Percentiles rank a stretch among this genome's conserved stretches.
Conservation (phyloP, 2,797 vertebrate genomes). For the Orientallactaga sibirica region DNA sequence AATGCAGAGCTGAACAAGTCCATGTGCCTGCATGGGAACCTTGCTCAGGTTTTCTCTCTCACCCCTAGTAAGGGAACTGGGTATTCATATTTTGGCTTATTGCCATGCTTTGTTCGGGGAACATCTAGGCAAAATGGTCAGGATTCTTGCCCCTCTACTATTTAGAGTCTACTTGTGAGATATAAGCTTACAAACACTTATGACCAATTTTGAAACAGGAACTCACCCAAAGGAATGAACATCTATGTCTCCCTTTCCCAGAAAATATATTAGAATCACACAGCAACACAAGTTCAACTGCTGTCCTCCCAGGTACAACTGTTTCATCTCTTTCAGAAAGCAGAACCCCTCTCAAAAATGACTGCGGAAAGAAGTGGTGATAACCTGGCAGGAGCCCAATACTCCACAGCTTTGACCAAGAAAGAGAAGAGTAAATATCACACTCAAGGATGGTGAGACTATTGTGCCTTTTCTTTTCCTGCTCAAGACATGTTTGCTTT, state of each 20-base stretch:
- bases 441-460: not conserved
- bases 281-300: not conserved
- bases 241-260: not conserved
- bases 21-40: not conserved
- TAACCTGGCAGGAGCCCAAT: conserved; percentile 49
- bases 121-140: not conserved
- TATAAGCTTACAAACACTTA: not conserved
- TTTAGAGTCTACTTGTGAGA: not conserved
- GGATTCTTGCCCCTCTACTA: not conserved
- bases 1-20: not conserved
- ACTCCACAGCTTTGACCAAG: conserved; percentile 31
- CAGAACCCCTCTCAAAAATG: conserved; percentile 48
- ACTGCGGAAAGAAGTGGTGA: conserved; percentile 35
- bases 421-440: conserved; percentile 73
- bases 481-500: conserved; percentile 53
- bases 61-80: not conserved
- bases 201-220: not conserved
- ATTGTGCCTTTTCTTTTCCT: conserved; percentile 10
- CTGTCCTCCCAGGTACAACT: not conserved
- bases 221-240: not conserved
- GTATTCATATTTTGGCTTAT: not conserved
- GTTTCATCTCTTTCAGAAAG: conserved; percentile 28
- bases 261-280: not conserved
- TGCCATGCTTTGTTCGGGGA: not conserved
- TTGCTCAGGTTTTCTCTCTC: not conserved